Conservation (phyloP, 2,113 vertebrate species). For the Sarotherodon lohbergeri region DNA sequence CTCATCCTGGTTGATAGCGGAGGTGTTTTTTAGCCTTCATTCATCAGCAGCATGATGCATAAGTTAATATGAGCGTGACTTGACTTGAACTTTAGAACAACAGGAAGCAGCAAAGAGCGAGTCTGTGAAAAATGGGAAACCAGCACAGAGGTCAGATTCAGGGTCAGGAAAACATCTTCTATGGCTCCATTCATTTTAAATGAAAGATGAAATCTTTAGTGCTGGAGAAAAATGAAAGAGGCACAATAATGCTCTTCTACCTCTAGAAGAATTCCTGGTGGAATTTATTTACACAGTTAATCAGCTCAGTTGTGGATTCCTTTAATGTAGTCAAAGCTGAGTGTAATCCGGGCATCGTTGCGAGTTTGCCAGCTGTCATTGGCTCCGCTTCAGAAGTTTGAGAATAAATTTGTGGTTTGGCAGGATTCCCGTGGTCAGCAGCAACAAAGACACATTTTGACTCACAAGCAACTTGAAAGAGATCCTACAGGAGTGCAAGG, state of each 20-base stretch:
- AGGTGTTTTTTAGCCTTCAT: not conserved
- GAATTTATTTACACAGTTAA: not conserved
- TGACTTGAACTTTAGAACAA: not conserved
- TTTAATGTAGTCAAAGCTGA: not conserved
- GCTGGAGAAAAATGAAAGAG: not conserved
- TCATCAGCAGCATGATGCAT: not conserved
- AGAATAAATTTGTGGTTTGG: not conserved
- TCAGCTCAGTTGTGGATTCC: not conserved
- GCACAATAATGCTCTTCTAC: not conserved
- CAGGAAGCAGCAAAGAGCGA: not conserved
- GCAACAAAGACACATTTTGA: not conserved
- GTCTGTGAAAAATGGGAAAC: not conserved
- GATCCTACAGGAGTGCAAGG: constrained; percentile 38
- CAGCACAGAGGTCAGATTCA: not conserved
- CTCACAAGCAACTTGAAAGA: not conserved
- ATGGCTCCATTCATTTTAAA: not conserved
- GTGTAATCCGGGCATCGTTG: not conserved
- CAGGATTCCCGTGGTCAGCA: not conserved
- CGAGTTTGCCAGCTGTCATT: not conserved
- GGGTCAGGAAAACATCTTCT: not conserved
- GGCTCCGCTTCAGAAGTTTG: not conserved
- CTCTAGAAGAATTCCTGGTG: not conserved
- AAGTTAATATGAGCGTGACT: not conserved
- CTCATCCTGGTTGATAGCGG: not conserved
- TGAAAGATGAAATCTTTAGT: not conserved